A percentile compares a stretch with the other conserved stretches of the same genome.
Conservation (phyloP, 2,113 vertebrate species). For the Anhinga rufa region DNA sequence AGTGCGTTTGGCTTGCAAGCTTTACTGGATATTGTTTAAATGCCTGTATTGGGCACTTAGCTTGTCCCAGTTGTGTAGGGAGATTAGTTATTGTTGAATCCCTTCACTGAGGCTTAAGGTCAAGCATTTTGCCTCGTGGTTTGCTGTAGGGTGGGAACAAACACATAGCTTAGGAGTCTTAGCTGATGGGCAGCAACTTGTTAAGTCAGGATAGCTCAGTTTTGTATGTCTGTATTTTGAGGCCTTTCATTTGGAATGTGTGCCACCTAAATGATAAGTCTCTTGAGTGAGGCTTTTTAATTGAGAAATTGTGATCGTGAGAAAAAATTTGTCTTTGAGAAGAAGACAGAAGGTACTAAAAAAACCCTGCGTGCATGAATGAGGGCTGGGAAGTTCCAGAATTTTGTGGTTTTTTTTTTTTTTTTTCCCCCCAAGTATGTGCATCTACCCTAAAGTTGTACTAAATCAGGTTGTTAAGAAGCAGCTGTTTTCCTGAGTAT, state of each 20-base stretch:
- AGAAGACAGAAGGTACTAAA: neutral
- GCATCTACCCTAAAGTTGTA: neutral
- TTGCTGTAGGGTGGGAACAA: neutral
- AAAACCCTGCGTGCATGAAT: neutral
- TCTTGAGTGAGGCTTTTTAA: neutral
- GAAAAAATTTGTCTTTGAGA: neutral
- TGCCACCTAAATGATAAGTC: neutral
- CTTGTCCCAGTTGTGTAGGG: neutral
- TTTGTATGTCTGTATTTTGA: neutral
- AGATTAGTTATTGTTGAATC: neutral
- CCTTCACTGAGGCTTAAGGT: neutral
- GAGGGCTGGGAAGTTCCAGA: neutral
- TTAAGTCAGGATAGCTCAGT: neutral
- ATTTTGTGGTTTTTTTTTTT: neutral
- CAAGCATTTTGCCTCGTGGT: neutral
- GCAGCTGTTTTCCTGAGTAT: neutral
- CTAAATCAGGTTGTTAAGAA: neutral
- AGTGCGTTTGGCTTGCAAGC: neutral
- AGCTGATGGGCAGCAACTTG: neutral
- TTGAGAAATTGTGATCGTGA: neutral
- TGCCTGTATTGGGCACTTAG: neutral
- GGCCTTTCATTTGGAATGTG: neutral
- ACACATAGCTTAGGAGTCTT: neutral
- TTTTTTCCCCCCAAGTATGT: neutral
- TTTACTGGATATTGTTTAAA: neutral